Evolutionary conservation across 2,888 invertebrate species (phyloP).

Genomic region (Brachypterus glaber): DNA sequence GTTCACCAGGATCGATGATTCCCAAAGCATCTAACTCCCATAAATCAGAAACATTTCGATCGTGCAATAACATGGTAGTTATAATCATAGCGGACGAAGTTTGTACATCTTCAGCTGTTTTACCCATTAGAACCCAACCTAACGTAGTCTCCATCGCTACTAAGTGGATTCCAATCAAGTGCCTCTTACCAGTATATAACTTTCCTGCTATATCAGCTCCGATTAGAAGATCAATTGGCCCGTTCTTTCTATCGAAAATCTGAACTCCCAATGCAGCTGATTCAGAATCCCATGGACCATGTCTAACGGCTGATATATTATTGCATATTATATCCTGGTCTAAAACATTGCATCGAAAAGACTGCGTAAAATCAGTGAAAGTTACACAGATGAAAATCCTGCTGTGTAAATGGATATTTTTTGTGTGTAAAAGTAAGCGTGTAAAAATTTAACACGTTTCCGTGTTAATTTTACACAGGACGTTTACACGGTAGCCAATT

Average conservation of each 20-base stretch:
- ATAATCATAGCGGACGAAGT: not conserved
- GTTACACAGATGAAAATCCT: too few relatives aligned
- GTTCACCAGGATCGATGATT: conserved; percentile 10
- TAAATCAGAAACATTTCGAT: conserved; percentile 7
- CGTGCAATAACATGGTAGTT: conserved; percentile 4
- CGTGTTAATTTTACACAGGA: too few relatives aligned
- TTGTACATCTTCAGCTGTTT: not conserved
- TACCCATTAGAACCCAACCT: conserved; percentile 9
- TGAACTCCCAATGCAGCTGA: conserved; percentile 5
- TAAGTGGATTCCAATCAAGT: too few relatives aligned
- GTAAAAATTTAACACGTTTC: too few relatives aligned
- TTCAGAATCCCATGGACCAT: conserved; percentile 11
- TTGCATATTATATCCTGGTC: too few relatives aligned
- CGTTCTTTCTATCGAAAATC: conserved; percentile 6
- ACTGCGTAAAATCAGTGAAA: too few relatives aligned
- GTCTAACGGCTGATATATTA: too few relatives aligned
- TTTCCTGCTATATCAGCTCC: too few relatives aligned
- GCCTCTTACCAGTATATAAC: conserved; percentile 11
- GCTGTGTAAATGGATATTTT: too few relatives aligned
- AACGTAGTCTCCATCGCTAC: conserved; percentile 7
- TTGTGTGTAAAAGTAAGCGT: too few relatives aligned
- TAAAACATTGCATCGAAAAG: too few relatives aligned
- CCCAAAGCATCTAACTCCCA: conserved; percentile 13
- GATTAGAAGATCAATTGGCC: conserved; percentile 8
- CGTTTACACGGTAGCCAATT: too few relatives aligned